A percentile compares a stretch with the other conserved stretches of the same genome.
These are phyloP conservation scores for Ceuthmochares aereus DNA, from an alignment of 2,113 vertebrate species.

Conservation along the genomic window DNA sequence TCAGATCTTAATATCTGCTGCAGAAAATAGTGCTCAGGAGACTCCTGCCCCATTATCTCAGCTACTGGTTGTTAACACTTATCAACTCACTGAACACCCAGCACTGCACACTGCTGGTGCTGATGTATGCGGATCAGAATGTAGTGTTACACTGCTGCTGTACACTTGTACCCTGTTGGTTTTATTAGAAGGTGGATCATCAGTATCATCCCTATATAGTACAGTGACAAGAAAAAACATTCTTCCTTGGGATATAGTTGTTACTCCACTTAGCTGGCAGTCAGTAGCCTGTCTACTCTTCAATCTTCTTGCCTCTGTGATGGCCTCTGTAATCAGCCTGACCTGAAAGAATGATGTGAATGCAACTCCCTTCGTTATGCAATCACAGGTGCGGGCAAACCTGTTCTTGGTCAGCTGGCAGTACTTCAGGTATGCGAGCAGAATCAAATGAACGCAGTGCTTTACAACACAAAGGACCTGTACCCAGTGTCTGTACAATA, in stretches of 20 bases:
- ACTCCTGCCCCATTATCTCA: accelerated
- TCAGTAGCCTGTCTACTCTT: neutral
- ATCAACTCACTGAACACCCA: neutral
- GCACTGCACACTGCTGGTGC: neutral
- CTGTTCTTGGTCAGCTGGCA: neutral
- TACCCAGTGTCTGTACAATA: neutral
- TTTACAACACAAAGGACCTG: neutral
- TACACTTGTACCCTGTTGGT: neutral
- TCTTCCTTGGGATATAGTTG: neutral
- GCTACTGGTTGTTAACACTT: neutral
- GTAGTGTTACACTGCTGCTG: too few species aligned
- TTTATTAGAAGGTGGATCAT: neutral
- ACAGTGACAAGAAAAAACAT: neutral
- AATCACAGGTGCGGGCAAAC: neutral
- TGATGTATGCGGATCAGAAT: neutral
- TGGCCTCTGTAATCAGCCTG: too few species aligned
- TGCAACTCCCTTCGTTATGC: neutral
- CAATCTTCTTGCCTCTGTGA: neutral
- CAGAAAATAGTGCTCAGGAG: neutral
- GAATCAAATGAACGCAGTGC: neutral
- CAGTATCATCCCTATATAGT: neutral
- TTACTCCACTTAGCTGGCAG: neutral
- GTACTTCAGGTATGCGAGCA: accelerated
- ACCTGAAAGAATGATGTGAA: neutral
- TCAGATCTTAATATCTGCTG: neutral